Base-by-base conservation (phyloP, 2,888 invertebrate genomes). In the Fragum fragum region DNA sequence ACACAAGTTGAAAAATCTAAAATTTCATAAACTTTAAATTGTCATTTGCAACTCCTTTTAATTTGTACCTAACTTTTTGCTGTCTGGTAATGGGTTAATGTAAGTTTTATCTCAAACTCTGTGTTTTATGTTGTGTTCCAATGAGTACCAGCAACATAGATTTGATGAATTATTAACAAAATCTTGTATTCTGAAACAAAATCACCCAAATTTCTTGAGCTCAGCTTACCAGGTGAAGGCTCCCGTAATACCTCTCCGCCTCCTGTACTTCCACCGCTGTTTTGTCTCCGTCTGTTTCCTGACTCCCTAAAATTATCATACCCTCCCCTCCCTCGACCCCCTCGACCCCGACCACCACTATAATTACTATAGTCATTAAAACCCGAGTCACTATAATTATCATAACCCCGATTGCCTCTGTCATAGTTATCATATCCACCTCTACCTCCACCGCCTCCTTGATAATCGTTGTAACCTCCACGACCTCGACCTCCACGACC, bases 171-270 rank as follows among this genome's bases (percentile, higher is more conserved):
- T n/a, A n/a, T n/a, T n/a, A n/a, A n/a, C n/a, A n/a, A n/a, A n/a
- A n/a, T n/a, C n/a, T n/a, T 42, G 42, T 16, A 42, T 11, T n/a
- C n/a, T n/a, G n/a, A n/a, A n/a, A n/a, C n/a, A n/a, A n/a, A n/a
- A n/a, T 14, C 7, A 7, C 39, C 14, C 14, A 14, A 9, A 39
- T 14, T 9, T 9, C 39, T 39, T 9, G 7, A 39, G 7, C 6
- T 39, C 39, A 6, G 53, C 79, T 74, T 63, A 94, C 94, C 94
- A 84, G 93, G 93, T 53, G 93, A 93, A 7, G 93, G 91, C 89
- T 94, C 94, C 75, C 92, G 83, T 55, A 92, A 89, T 61, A 92
- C 90, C 32, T 86, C 81, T 26, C 70, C 73, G 3, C 90, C 89
- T 28, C 63, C 76, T 39, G 72, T 29, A 63, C 63, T 63, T 18